These are phyloP conservation scores for Vulpes vulpes DNA, from an alignment of 2,113 vertebrate genomes.

Conservation along the genomic window DNA sequence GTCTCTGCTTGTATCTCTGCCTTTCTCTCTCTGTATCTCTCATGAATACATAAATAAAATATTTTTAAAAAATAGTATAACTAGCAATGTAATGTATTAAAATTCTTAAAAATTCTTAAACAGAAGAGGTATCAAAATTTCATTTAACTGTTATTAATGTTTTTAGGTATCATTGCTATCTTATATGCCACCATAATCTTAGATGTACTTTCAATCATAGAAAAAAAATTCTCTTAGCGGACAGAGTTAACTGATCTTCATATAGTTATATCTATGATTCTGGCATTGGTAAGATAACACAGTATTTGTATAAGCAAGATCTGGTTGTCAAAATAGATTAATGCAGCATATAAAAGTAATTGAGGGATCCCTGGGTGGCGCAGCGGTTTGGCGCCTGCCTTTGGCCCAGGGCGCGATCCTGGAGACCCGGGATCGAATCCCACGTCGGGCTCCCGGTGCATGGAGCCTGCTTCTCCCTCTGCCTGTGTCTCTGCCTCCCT, in stretches of 20 bases:
- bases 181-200: neutral
- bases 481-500: too few relatives aligned
- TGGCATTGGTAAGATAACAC: neutral
- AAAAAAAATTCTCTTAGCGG: neutral
- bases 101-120: neutral
- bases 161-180: neutral
- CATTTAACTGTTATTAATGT: neutral
- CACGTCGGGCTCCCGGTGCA: too few relatives aligned
- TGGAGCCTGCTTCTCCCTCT: too few relatives aligned
- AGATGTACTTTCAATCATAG: neutral
- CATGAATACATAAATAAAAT: too few relatives aligned
- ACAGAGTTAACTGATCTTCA: neutral
- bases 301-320: neutral
- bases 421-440: too few relatives aligned
- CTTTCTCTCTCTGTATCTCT: too few relatives aligned
- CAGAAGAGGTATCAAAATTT: neutral
- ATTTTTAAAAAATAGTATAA: neutral
- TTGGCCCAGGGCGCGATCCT: too few relatives aligned
- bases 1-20: too few relatives aligned
- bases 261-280: neutral
- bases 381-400: too few relatives aligned
- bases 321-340: neutral
- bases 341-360: neutral
- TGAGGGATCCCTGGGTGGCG: too few relatives aligned
- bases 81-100: neutral